These are phyloP conservation scores for Vidua macroura DNA, from an alignment of 2,113 vertebrate species.

Conservation along the genomic window DNA sequence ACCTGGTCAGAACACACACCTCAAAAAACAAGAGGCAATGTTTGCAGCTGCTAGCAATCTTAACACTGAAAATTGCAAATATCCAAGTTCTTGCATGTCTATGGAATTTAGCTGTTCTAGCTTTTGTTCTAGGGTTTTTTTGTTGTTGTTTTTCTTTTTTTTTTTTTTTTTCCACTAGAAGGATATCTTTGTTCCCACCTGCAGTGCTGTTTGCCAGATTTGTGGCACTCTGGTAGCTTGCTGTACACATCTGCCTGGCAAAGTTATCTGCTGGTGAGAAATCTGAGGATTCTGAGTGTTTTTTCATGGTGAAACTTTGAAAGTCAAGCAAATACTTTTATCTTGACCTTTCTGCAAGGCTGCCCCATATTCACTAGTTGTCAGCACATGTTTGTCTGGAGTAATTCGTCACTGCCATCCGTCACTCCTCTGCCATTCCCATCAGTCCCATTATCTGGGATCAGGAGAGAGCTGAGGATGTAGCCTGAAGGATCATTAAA, in stretches of 20 bases:
- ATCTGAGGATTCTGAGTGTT: background rate
- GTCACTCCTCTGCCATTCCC: constrained; percentile 90
- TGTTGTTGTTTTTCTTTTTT: background rate
- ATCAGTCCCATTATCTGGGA: constrained; percentile 91
- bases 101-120: background rate
- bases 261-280: background rate
- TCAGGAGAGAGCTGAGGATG: constrained; percentile 82
- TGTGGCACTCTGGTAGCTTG: background rate
- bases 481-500: constrained; percentile 96
- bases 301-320: constrained; percentile 82
- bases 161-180: background rate
- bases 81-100: background rate
- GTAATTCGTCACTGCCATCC: constrained; percentile 94
- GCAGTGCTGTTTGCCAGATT: background rate
- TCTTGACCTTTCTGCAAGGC: constrained; percentile 94
- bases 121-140: background rate
- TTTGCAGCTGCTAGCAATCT: background rate
- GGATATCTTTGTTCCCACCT: background rate
- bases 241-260: background rate
- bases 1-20: background rate
- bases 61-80: background rate
- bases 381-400: constrained; percentile 90
- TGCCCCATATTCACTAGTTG: constrained; percentile 90
- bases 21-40: background rate
- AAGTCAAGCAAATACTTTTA: constrained; percentile 86